Evolutionary conservation across 2,113 vertebrate species (phyloP).

Genomic region (Rhabdomys dilectus): DNA sequence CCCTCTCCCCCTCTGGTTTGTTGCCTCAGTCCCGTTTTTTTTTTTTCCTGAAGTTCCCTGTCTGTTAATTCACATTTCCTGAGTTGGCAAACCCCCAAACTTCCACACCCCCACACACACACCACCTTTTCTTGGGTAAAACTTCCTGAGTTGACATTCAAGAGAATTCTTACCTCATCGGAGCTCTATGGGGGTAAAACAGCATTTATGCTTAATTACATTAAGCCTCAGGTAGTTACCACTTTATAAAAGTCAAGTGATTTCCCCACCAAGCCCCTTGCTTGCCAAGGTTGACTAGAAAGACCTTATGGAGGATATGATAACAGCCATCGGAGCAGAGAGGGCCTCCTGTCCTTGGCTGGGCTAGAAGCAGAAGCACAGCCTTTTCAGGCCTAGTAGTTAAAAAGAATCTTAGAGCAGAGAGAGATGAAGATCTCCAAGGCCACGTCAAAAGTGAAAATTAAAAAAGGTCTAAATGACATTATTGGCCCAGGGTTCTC

Average conservation of each 20-base stretch:
- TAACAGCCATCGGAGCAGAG: neutral
- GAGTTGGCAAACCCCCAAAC: slow-evolving; percentile 71
- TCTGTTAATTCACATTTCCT: slow-evolving; percentile 78
- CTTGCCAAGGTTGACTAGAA: slow-evolving; percentile 30
- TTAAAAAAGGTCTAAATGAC: neutral
- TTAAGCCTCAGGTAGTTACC: slow-evolving; percentile 56
- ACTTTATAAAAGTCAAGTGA: slow-evolving; percentile 77
- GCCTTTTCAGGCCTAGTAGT: neutral
- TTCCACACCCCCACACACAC: slow-evolving; percentile 22
- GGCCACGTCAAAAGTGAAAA: slow-evolving; percentile 37
- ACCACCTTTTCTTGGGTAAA: slow-evolving; percentile 73
- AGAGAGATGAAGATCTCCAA: neutral
- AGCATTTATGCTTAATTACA: slow-evolving; percentile 65
- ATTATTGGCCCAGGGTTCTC: neutral
- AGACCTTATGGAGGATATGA: neutral
- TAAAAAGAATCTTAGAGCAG: neutral
- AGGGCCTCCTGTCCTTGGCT: slow-evolving; percentile 45
- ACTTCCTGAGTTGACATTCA: slow-evolving; percentile 71
- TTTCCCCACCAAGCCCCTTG: slow-evolving; percentile 58
- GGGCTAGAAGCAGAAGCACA: slow-evolving; percentile 18
- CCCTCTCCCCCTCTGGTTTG: slow-evolving; percentile 32
- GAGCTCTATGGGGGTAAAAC: slow-evolving; percentile 52
- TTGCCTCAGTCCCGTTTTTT: neutral
- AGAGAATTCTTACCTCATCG: slow-evolving; percentile 70
- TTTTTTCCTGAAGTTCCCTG: slow-evolving; percentile 34